Percentiles rank a stretch among this genome's conserved stretches.
phyloP scores from a whole-genome alignment of 2,888 invertebrate species.

The Carterocephalus palaemon region DNA sequence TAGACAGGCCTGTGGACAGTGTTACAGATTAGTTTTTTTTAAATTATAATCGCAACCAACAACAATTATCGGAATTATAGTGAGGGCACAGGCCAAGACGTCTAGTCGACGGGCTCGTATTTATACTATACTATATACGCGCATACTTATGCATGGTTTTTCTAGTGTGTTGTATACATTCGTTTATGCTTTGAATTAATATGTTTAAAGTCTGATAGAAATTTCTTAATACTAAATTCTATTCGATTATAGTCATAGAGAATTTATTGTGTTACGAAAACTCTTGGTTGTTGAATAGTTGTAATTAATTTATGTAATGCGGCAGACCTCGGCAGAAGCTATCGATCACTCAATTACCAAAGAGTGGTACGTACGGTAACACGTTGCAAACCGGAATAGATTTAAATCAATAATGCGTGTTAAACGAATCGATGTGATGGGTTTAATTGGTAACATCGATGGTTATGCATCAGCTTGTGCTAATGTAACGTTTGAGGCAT shows the following conservation, averaged over 20 bases:
- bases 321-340: slow-evolving; percentile 5
- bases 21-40: slow-evolving; percentile 5
- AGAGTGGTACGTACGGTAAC: neutral
- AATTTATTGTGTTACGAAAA: slow-evolving; percentile 11
- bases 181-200: too few species aligned
- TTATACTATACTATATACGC: too few species aligned
- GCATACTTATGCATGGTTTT: too few species aligned
- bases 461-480: neutral
- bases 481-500: neutral
- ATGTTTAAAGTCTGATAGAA: slow-evolving; percentile 2
- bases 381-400: slow-evolving; percentile 4
- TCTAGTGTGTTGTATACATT: too few species aligned
- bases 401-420: slow-evolving; percentile 12
- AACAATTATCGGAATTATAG: neutral
- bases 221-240: too few species aligned
- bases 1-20: slow-evolving; percentile 81
- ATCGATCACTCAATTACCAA: slow-evolving; percentile 11
- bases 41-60: neutral
- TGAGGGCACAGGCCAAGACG: too few species aligned
- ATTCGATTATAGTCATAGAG: too few species aligned
- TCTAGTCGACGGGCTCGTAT: neutral
- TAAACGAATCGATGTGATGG: too few species aligned
- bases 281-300: neutral
- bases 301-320: slow-evolving; percentile 16
- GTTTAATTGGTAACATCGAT: neutral